Conservation (phyloP, 1,140 invertebrate genomes). For the Leptopilina boulardi region DNA sequence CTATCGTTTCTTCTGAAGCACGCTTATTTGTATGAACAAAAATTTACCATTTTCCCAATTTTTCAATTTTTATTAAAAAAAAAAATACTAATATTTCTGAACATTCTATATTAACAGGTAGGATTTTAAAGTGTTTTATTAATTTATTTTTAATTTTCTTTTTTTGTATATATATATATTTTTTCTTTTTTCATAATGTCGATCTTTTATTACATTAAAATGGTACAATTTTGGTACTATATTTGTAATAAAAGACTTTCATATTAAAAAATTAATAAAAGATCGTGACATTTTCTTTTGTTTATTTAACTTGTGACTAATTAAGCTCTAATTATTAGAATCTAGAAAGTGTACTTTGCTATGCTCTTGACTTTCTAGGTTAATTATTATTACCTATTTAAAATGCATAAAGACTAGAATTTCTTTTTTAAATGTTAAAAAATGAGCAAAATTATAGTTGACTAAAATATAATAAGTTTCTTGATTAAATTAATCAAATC, state of each 20-base stretch:
- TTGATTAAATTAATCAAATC: no score
- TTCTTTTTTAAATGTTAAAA: no score
- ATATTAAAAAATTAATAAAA: no score
- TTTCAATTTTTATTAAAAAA: not conserved
- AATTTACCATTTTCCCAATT: not conserved
- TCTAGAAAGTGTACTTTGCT: not conserved
- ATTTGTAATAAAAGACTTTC: no score
- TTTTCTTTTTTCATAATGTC: no score
- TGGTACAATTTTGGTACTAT: not conserved
- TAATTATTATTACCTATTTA: not conserved
- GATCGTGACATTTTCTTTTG: not conserved
- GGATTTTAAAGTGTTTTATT: no score
- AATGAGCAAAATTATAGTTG: no score
- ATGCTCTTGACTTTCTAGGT: not conserved
- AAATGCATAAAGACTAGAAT: no score
- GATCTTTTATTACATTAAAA: no score
- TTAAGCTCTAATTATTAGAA: not conserved
- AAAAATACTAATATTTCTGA: not conserved
- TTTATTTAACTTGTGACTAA: not conserved
- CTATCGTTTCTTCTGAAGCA: not conserved
- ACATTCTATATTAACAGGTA: not conserved
- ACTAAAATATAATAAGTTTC: no score
- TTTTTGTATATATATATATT: no score
- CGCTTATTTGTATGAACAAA: not conserved
- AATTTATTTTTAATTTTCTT: no score